Evolutionary conservation across 1,140 invertebrate species (phyloP), one percentile per base, ranked within the genome.

Genomic region (Conopomorpha cramerella): DNA sequence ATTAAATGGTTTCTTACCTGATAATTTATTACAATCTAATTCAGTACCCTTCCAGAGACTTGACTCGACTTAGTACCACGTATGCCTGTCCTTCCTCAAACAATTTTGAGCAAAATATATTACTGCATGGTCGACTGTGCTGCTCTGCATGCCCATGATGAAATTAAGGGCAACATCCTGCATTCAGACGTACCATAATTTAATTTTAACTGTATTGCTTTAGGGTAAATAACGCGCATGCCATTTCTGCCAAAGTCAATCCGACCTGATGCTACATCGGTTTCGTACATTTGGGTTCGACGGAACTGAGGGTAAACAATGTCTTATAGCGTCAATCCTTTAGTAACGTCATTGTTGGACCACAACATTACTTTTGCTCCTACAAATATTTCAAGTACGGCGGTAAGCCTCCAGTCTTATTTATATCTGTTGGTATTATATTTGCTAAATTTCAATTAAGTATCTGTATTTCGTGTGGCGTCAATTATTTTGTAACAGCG

Each of bases 311-410:
- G 23, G 30, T 30, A 41, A 26, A 41, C 25, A 16, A 41, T 41
- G 36, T 41, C 39, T 12, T 3, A 34, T 34, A 25, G 27, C 31
- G 13, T 27, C 34, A 39, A 30, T 28, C 39, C 32, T 18, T 46
- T 46, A 13, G 37, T 38, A 26, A 45, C 39, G 34, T 46, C 38
- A 34, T 39, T 33, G 32, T 50, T 51, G 15, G 39, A 47, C 28
- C 38, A 30, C 11, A 51, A 25, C 37, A 45, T 45, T 1, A 48
- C 41, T 38, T 52, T 49, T 16, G 50, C 45, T 8, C 51, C 58
- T 7, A 48, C 40, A 38, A 59, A 59, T 41, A 62, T 55, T 51
- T 50, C 30, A 18, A 59, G 30, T 29, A 41, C 41, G 16, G 26
- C 28, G 46, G 49, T 29, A 55, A 41, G 29, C 45, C 33, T 33